Evolutionary conservation across 2,113 vertebrate species (phyloP).

Genomic region (Muntiacus muntjak): DNA sequence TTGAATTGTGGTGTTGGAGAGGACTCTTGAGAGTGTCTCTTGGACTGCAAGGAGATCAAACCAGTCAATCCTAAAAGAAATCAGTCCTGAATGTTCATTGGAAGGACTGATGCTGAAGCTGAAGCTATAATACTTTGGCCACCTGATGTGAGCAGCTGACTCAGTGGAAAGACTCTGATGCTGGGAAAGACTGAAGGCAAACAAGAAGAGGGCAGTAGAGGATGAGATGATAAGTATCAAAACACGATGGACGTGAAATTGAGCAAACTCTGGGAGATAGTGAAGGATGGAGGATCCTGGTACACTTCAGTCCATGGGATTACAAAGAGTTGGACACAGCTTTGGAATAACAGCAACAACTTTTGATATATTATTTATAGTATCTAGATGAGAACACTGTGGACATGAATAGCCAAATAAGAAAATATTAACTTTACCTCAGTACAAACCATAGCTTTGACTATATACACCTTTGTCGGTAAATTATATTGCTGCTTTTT

Average conservation of each 20-base stretch:
- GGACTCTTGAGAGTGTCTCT: neutral
- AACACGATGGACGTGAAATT: neutral
- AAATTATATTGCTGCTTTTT: too few species aligned
- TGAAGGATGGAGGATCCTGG: neutral
- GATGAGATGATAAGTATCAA: neutral
- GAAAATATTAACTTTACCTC: neutral
- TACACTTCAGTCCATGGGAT: neutral
- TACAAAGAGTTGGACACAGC: neutral
- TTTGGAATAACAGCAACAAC: neutral
- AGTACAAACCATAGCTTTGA: neutral
- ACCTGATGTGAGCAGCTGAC: neutral
- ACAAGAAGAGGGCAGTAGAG: neutral
- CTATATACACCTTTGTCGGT: rapidly evolving
- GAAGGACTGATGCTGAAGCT: neutral
- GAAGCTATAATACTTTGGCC: neutral
- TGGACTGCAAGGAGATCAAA: neutral
- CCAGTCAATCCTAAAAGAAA: neutral
- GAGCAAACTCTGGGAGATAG: neutral
- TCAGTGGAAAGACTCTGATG: neutral
- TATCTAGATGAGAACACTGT: neutral
- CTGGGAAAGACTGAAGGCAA: too few species aligned
- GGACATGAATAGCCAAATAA: neutral
- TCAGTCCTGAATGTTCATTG: neutral
- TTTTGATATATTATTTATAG: neutral
- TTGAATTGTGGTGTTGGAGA: neutral